Conservation (phyloP, 1,140 invertebrate species). For the Papilio polytes region DNA sequence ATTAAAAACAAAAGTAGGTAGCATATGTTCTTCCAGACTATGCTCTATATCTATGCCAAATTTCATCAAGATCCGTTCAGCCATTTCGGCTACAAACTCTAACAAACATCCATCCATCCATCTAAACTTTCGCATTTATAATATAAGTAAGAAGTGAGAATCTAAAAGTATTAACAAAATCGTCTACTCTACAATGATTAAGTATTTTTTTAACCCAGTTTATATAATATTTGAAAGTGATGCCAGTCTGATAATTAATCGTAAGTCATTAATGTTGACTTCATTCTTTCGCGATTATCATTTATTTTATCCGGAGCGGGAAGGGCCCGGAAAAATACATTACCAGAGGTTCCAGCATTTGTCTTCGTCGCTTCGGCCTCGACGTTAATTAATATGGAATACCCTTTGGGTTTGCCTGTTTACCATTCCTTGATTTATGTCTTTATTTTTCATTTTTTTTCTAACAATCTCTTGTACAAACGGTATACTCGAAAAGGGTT, state of each 20-base stretch:
- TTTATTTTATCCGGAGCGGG: slow-evolving; percentile 75
- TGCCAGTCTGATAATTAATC: slow-evolving; percentile 70
- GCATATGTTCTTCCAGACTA: no score
- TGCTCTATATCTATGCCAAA: no score
- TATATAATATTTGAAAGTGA: slow-evolving; percentile 55
- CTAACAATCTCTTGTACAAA: slow-evolving; percentile 11
- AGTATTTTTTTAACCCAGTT: slow-evolving; percentile 49
- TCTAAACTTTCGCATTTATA: no score
- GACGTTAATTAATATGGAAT: slow-evolving; percentile 83
- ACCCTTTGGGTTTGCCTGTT: slow-evolving; percentile 77
- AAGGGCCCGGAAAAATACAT: slow-evolving; percentile 80
- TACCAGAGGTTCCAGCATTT: slow-evolving; percentile 74
- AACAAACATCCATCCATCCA: no score
- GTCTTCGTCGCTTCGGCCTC: slow-evolving; percentile 77
- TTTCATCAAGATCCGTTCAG: no score
- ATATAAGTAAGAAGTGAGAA: not conserved
- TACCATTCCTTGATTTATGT: slow-evolving; percentile 77
- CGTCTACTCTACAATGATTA: slow-evolving; percentile 39
- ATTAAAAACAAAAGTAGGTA: no score
- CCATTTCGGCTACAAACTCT: no score
- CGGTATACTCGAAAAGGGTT: slow-evolving; percentile 6
- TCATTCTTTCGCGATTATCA: slow-evolving; percentile 83
- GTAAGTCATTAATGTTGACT: slow-evolving; percentile 78
- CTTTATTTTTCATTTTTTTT: slow-evolving; percentile 68
- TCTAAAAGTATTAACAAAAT: not conserved